Evolutionary conservation across 2,113 vertebrate genomes (phyloP).

Genomic region (Myotis davidii): DNA sequence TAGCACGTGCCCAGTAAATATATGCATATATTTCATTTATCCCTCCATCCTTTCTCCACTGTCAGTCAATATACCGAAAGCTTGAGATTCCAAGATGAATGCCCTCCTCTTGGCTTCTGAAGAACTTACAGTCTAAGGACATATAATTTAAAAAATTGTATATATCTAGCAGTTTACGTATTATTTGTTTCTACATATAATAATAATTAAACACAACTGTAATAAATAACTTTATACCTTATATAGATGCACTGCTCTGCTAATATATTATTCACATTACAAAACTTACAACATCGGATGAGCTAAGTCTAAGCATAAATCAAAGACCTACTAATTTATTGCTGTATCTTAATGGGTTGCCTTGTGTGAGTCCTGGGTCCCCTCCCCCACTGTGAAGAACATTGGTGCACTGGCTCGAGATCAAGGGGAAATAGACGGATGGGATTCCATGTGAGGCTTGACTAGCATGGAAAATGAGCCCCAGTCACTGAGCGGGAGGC

Average conservation of each 20-base stretch:
- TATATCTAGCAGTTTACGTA: not conserved
- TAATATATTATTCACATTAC: not conserved
- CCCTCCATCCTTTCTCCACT: not conserved
- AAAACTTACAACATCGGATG: not conserved
- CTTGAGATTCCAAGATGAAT: not conserved
- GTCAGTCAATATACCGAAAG: not conserved
- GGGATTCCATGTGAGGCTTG: not conserved
- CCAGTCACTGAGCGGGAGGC: not conserved
- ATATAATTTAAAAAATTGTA: not conserved
- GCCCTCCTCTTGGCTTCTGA: not conserved
- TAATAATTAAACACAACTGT: not conserved
- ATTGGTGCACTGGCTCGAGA: not conserved
- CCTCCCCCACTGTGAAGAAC: not conserved
- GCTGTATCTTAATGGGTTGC: not conserved
- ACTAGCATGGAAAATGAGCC: too few relatives aligned
- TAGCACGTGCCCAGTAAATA: not conserved
- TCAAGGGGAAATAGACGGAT: not conserved
- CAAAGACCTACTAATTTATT: not conserved
- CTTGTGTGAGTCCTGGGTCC: accelerated
- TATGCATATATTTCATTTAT: not conserved
- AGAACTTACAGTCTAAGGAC: not conserved
- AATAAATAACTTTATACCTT: conserved; percentile 36
- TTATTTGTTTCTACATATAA: not conserved
- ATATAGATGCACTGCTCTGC: not conserved
- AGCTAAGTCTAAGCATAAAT: not conserved